phyloP scores from a whole-genome alignment of 1,140 invertebrate species.

The Euura saliciscinereae region DNA sequence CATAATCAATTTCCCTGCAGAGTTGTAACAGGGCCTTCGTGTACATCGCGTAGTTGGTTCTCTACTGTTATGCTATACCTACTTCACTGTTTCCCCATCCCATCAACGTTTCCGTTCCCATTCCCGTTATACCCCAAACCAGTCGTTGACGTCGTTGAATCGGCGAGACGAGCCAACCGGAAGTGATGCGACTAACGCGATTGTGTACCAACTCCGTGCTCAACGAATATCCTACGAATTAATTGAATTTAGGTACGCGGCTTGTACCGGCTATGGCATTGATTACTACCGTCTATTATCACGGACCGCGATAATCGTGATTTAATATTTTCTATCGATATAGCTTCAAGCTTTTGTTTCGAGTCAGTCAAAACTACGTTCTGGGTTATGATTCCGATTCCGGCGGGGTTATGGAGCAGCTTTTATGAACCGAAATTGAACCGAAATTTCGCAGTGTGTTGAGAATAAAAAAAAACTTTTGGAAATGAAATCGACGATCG shows the following conservation, averaged over 20 bases:
- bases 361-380: too few relatives aligned
- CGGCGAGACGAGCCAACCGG: constrained; percentile 30
- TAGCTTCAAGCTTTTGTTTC: too few relatives aligned
- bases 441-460: neutral
- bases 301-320: neutral
- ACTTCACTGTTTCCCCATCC: constrained; percentile 5
- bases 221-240: constrained; percentile 16
- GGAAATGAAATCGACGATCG: neutral
- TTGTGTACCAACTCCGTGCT: constrained; percentile 53
- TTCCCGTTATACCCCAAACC: constrained; percentile 24
- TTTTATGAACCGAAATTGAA: neutral
- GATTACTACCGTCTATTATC: constrained; percentile 4
- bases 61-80: neutral
- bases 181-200: constrained; percentile 54
- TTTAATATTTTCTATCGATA: too few relatives aligned
- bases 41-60: neutral
- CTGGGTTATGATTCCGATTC: too few relatives aligned
- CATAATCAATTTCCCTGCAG: constrained; percentile 52
- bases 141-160: constrained; percentile 33
- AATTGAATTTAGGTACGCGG: neutral
- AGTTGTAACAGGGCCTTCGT: constrained; percentile 25
- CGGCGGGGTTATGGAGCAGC: neutral
- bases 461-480: too few relatives aligned
- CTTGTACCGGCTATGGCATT: neutral
- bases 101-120: neutral